These are phyloP conservation scores for Sphinx pinastri DNA, from an alignment of 2,888 invertebrate species.

Conservation along the genomic window DNA sequence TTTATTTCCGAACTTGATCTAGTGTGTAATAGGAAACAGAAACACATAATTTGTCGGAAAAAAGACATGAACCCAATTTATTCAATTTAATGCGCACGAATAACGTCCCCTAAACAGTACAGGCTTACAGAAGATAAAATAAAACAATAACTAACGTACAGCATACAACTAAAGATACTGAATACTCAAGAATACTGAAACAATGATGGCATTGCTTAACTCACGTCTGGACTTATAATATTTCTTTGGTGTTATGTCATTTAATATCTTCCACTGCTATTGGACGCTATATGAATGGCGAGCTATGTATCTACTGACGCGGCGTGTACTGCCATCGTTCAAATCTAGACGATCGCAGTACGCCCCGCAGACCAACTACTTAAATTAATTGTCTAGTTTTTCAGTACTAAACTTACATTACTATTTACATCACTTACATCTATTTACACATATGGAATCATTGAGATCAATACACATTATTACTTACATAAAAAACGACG, in stretches of 20 bases:
- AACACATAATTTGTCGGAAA: background rate
- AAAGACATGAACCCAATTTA: background rate
- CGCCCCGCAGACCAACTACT: conserved; percentile 5
- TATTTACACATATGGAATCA: conserved; percentile 83
- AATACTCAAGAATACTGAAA: conserved; percentile 80
- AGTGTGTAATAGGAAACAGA: background rate
- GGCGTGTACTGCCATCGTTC: background rate
- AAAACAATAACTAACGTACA: conserved; percentile 17
- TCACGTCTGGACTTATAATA: conserved; percentile 73
- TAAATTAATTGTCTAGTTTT: conserved; percentile 27
- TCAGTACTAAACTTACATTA: conserved; percentile 51
- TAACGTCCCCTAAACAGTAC: background rate
- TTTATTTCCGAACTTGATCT: too few species aligned
- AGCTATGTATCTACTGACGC: conserved; percentile 43
- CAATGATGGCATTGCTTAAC: conserved; percentile 70
- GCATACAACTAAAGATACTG: conserved; percentile 40
- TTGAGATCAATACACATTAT: conserved; percentile 81
- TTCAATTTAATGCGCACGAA: background rate
- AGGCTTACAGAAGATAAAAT: conserved; percentile 12
- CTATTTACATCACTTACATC: conserved; percentile 70
- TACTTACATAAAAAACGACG: conserved; percentile 64
- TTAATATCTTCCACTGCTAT: conserved; percentile 67
- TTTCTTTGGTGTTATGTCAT: conserved; percentile 83
- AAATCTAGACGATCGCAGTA: background rate
- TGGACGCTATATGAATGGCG: conserved; percentile 78